Percentiles rank a stretch among this genome's conserved stretches.
phyloP scores from a whole-genome alignment of 2,888 invertebrate species.

The Acrobasis suavella region DNA sequence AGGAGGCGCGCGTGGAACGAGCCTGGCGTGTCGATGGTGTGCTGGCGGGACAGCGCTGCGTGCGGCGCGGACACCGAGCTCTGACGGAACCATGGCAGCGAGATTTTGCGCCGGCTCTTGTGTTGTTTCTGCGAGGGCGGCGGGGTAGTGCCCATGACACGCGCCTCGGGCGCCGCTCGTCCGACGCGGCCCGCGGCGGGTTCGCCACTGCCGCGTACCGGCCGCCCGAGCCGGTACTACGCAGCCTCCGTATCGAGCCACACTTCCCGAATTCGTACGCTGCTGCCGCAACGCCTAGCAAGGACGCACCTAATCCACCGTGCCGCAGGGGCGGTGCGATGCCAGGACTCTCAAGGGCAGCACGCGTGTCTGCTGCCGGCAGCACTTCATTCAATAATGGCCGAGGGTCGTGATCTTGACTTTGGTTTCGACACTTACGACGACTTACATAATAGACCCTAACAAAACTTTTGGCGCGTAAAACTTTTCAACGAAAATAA shows the following conservation, averaged over 20 bases:
- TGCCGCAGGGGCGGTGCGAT: slow-evolving; percentile 46
- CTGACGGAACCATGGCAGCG: slow-evolving; percentile 94
- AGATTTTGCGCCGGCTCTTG: slow-evolving; percentile 92
- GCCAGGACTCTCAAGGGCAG: slow-evolving; percentile 33
- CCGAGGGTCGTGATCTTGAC: no score
- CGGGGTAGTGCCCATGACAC: slow-evolving; percentile 59
- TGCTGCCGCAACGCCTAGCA: slow-evolving; percentile 54
- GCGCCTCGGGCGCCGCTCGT: slow-evolving; percentile 59
- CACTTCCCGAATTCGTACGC: slow-evolving; percentile 64
- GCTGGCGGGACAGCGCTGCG: slow-evolving; percentile 90
- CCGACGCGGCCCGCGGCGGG: slow-evolving; percentile 61
- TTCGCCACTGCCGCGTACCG: slow-evolving; percentile 56
- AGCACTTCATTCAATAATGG: neutral
- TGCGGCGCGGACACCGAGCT: slow-evolving; percentile 88
- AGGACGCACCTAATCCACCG: slow-evolving; percentile 75
- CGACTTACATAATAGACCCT: no score
- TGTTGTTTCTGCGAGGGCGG: slow-evolving; percentile 75
- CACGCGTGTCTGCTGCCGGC: neutral
- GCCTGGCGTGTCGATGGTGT: slow-evolving; percentile 95
- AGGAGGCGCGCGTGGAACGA: slow-evolving; percentile 90
- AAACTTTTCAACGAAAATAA: no score
- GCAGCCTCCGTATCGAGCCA: slow-evolving; percentile 81
- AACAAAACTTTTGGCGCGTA: no score
- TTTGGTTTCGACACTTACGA: no score
- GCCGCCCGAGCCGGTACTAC: slow-evolving; percentile 58